Evolutionary conservation across 2,113 vertebrate genomes (phyloP), one percentile per base, ranked within the genome.

Genomic region (Stigmatopora nigra): DNA sequence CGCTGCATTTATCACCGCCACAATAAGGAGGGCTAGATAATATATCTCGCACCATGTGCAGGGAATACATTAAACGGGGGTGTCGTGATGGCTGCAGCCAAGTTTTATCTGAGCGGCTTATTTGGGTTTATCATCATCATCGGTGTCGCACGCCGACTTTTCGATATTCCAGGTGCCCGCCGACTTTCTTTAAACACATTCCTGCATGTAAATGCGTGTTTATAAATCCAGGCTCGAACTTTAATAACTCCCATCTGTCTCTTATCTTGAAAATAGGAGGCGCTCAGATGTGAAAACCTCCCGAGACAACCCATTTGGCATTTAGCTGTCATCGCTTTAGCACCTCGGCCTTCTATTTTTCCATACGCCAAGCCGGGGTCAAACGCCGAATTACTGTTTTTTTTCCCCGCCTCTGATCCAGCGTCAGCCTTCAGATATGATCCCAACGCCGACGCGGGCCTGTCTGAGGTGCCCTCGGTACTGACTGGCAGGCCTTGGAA

Each of bases 1-100:
- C 19, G 61, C 67, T 67, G 74, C 88, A 89, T 90, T 89, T 82
- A 90, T 89, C 88, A 90, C 76, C 70, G 71, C 80, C 87, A 84
- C 84, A 88, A 80, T 84, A 82, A 85, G 74, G 72, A 72, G 71
- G 78, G 73, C 78, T 35, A 68, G 84, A 86, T 86, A 85, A 84
- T 84, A 85, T 65, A 83, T 86, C 83, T 86, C 68, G n/a, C 64
- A 71, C 75, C 71, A 72, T 80, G 79, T 76, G 71, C 67, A 67
- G 57, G 74, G 82, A 83, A 81, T 82, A 72, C 68, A 81, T 87
- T 84, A 78, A 45, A 45, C 52, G 45, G 61, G 63, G 69, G 63
- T 75, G 78, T 69, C 72, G 76, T 82, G 84, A 82, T 78, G 78
- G 75, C 78, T 81, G 76, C 72, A 78, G 77, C 70, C 76, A 15